phyloP scores from a whole-genome alignment of 1,140 invertebrate genomes.

The Drosophila bifasciata region DNA sequence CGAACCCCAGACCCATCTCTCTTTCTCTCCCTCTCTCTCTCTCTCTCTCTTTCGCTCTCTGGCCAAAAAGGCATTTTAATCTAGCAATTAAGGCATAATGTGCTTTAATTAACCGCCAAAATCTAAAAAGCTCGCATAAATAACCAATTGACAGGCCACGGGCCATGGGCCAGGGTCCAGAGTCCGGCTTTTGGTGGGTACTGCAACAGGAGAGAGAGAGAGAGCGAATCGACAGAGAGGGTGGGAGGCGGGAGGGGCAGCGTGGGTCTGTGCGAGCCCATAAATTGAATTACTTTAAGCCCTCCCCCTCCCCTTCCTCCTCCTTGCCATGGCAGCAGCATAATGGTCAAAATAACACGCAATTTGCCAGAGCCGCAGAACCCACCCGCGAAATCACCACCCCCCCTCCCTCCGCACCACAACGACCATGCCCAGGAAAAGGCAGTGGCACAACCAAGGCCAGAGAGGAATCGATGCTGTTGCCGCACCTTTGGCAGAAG shows the following conservation, averaged over 20 bases:
- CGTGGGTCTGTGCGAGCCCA: constrained; percentile 45
- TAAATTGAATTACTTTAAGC: constrained; percentile 81
- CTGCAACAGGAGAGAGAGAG: neutral
- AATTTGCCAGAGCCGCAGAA: constrained; percentile 61
- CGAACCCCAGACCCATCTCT: neutral
- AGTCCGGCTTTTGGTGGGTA: neutral
- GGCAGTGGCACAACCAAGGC: neutral
- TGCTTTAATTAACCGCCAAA: constrained; percentile 81
- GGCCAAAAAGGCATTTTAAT: constrained; percentile 61
- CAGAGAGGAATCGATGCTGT: constrained; percentile 28
- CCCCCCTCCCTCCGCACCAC: too few species aligned
- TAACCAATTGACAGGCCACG: constrained; percentile 68
- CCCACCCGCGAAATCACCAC: constrained; percentile 25
- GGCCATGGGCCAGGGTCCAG: too few species aligned
- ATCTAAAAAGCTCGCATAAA: constrained; percentile 77
- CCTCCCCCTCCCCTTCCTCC: constrained; percentile 1
- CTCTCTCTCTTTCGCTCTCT: neutral
- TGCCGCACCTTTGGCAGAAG: neutral
- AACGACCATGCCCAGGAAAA: too few species aligned
- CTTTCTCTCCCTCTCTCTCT: too few species aligned
- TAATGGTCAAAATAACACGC: constrained; percentile 79
- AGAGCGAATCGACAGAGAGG: too few species aligned
- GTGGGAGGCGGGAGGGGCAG: neutral
- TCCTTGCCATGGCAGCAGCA: constrained; percentile 30
- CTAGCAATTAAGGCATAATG: constrained; percentile 76